Evolutionary conservation across 2,888 invertebrate genomes (phyloP), one percentile per base, ranked within the genome.

Genomic region (Hanleya hanleyi): DNA sequence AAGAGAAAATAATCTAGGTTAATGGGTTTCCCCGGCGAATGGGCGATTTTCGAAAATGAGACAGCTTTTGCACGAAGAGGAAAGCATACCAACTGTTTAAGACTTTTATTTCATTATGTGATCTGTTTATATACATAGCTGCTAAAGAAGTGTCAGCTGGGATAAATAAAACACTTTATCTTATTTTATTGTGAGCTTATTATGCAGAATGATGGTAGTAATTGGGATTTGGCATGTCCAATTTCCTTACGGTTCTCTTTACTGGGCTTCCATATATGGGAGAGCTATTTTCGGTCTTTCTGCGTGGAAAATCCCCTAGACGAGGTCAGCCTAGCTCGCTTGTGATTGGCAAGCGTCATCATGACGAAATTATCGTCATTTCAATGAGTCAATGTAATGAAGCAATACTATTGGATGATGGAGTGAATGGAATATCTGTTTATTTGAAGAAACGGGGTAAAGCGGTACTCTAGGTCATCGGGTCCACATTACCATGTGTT

Each of bases 381-480:
- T 26, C 22, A 29, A 32, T 57, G 57, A 57, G 26, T 57, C 1
- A 57, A 12, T 15, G 12, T 15, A 57, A 57, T 12, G 22, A 15
- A 32, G 4, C 9, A 15, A 29, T 57, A 22, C 1, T 1, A 57
- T 57, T 57, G 57, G 57, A 18, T 29, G 57, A 29, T 22, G 22
- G 57, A 22, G 57, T 57, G 26, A 57, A 57, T 57, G 57, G 29
- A 57, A 57, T 57, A 57, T 57, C 57, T 57, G 57, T 57, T 57
- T 57, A 57, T 57, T 57, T 57, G 57, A 29, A 29, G 29, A 26
- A 29, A 57, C 57, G 29, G 57, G 57, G 57, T 57, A 15, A 57
- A 29, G 57, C 15, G 29, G 57, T 57, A 57, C 57, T 29, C 9
- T 15, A 22, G 57, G 57, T 57, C 57, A 57, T 32, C 32, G 29